Conservation (phyloP, 2,888 invertebrate genomes). For the Plebejus anna region DNA sequence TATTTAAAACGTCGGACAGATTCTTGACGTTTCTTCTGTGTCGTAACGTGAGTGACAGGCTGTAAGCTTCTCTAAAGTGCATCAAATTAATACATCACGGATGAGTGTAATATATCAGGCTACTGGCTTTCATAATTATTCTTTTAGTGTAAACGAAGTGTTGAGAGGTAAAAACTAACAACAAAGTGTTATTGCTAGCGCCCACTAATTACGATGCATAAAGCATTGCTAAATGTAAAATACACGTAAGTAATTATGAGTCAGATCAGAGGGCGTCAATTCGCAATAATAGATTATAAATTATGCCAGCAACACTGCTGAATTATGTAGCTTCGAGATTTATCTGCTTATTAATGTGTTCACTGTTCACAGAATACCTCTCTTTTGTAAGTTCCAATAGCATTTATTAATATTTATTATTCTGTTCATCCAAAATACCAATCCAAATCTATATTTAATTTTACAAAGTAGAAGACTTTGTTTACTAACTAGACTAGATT, state of each 20-base stretch:
- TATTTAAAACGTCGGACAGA: not conserved
- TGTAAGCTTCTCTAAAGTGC: not conserved
- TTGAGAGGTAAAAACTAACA: not conserved
- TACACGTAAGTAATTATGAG: not conserved
- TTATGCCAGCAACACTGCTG: not conserved
- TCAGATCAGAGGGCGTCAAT: slow-evolving; percentile 8
- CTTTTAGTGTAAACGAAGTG: not conserved
- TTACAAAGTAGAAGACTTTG: not conserved
- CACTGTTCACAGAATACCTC: not conserved
- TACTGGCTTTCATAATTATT: not conserved
- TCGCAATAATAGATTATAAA: slow-evolving; percentile 1
- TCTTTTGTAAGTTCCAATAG: not conserved
- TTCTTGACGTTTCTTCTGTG: slow-evolving; percentile 16
- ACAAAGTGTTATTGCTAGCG: not conserved
- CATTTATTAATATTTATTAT: not conserved
- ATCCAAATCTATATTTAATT: not conserved
- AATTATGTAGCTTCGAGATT: slow-evolving; percentile 2
- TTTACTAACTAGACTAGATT: no score
- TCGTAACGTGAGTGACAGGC: not conserved
- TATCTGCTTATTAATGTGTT: not conserved
- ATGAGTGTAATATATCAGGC: not conserved
- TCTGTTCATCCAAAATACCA: not conserved
- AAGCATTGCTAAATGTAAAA: not conserved
- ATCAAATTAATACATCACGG: not conserved
- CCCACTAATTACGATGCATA: not conserved